These are phyloP conservation scores for Dendrocincla fuliginosa DNA, from an alignment of 2,797 vertebrate species.

Conservation along the genomic window DNA sequence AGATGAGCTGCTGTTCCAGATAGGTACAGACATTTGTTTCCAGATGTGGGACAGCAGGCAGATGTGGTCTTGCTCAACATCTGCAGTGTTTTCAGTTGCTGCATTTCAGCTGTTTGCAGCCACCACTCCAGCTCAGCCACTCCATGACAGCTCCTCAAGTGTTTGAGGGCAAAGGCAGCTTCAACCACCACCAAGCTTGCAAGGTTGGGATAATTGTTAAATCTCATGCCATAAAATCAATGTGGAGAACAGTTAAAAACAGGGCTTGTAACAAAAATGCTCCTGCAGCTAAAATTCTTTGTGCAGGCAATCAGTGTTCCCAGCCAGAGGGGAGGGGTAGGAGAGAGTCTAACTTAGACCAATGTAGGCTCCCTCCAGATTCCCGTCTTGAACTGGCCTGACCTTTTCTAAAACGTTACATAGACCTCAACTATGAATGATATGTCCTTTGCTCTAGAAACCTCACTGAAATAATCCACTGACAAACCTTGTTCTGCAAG, in stretches of 20 bases:
- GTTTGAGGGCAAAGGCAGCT: neutral
- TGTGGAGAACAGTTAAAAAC: neutral
- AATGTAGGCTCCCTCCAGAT: constrained; percentile 16
- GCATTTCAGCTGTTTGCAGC: neutral
- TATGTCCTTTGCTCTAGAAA: constrained; percentile 35
- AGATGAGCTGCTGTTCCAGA: neutral
- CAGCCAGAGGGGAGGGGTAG: neutral
- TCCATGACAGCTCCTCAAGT: neutral
- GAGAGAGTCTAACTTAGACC: neutral
- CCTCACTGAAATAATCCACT: neutral
- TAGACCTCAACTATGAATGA: constrained; percentile 43
- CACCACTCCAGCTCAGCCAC: neutral
- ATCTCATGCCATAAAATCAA: neutral
- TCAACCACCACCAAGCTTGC: neutral
- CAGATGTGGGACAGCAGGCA: neutral
- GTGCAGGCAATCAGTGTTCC: neutral
- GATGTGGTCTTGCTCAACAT: neutral
- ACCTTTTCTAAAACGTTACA: constrained; percentile 43
- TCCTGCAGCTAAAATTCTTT: neutral
- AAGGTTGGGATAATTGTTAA: neutral
- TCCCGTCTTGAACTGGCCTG: neutral
- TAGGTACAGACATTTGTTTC: neutral
- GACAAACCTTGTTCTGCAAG: neutral
- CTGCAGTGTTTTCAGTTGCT: neutral
- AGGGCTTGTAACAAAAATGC: neutral